phyloP scores from a whole-genome alignment of 1,140 invertebrate genomes.

The Choristoneura fumiferana region DNA sequence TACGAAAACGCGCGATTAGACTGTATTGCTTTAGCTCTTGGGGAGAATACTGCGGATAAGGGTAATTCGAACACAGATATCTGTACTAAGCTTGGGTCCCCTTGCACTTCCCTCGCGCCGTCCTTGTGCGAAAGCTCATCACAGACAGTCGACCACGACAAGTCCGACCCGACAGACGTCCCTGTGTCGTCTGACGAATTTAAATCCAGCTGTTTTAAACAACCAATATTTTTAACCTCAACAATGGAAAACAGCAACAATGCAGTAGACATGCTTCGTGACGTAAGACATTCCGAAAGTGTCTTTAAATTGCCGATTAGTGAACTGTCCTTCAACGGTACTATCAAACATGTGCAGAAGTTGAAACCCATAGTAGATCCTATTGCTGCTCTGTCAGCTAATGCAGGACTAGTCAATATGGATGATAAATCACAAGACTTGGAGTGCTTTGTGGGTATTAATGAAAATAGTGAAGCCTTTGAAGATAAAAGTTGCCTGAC shows the following conservation, averaged over 20 bases:
- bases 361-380: slow-evolving; percentile 70
- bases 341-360: slow-evolving; percentile 72
- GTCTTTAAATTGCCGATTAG: slow-evolving; percentile 72
- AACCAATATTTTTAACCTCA: slow-evolving; percentile 63
- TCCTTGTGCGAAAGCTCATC: slow-evolving; percentile 52
- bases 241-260: slow-evolving; percentile 78
- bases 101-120: slow-evolving; percentile 38
- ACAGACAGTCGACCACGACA: slow-evolving; percentile 47
- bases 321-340: slow-evolving; percentile 73
- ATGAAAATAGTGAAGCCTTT: slow-evolving; percentile 19
- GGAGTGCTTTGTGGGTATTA: slow-evolving; percentile 20
- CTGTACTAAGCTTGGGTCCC: slow-evolving; percentile 42
- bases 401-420: slow-evolving; percentile 34
- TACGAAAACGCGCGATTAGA: slow-evolving; percentile 39
- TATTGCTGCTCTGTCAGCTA: slow-evolving; percentile 55
- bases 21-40: slow-evolving; percentile 32
- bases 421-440: slow-evolving; percentile 36
- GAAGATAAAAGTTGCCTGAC: slow-evolving; percentile 19
- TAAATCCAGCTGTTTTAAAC: slow-evolving; percentile 48
- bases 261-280: slow-evolving; percentile 69
- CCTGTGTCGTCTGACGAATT: slow-evolving; percentile 59
- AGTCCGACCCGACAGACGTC: slow-evolving; percentile 47
- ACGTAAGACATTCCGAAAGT: slow-evolving; percentile 48
- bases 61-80: slow-evolving; percentile 40
- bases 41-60: slow-evolving; percentile 42